These are phyloP conservation scores for Acleris laterana DNA, from an alignment of 2,888 invertebrate genomes.

Conservation along the genomic window DNA sequence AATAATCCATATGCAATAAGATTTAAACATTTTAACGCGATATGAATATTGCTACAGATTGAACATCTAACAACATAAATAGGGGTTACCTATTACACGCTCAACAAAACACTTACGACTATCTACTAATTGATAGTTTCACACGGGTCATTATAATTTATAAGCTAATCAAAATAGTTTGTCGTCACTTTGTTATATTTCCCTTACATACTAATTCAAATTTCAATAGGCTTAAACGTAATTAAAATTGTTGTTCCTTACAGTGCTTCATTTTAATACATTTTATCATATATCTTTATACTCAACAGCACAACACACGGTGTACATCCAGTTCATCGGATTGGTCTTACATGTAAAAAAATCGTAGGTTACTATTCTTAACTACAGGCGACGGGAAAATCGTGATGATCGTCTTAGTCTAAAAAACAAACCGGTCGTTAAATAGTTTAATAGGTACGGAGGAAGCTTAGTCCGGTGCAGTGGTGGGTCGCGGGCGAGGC, in stretches of 20 bases:
- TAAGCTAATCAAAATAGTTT: conserved; percentile 31
- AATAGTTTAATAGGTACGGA: conserved; percentile 35
- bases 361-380: conserved; percentile 42
- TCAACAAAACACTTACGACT: conserved; percentile 24
- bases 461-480: conserved; percentile 15
- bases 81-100: conserved; percentile 26
- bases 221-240: conserved; percentile 27
- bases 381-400: conserved; percentile 40
- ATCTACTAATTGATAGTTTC: conserved; percentile 34
- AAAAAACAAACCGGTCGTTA: conserved; percentile 32
- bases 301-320: conserved; percentile 35
- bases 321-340: conserved; percentile 27
- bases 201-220: conserved; percentile 34
- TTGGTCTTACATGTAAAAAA: conserved; percentile 42
- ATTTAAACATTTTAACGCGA: conserved; percentile 30
- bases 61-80: conserved; percentile 25
- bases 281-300: conserved; percentile 31
- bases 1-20: no score
- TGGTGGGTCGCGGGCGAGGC: conserved; percentile 7
- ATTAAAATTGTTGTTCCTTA: conserved; percentile 33
- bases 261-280: conserved; percentile 28
- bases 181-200: conserved; percentile 29
- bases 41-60: conserved; percentile 23
- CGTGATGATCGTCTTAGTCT: conserved; percentile 42
- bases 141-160: conserved; percentile 31